Base-by-base conservation (phyloP, 2,797 vertebrate species). In the Myotis findleyi region DNA sequence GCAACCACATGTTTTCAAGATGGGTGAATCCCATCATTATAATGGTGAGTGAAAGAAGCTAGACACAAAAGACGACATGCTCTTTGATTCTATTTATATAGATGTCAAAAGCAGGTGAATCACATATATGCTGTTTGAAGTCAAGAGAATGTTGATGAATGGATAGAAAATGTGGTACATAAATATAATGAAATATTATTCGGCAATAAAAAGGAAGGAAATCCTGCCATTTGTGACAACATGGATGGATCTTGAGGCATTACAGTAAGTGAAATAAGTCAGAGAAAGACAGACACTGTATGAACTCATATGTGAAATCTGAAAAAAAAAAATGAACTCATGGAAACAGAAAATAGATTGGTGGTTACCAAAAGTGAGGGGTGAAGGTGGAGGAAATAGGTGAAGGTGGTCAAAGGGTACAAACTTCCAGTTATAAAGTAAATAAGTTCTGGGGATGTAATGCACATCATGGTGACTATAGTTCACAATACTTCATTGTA, bases 71-170 rank as follows among this genome's bases (percentile, higher is more conserved):
- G 21, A 30, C 25, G 51, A n/a, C 9, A 84, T 8, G 49, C 76
- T 73, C 27, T 73, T 8, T 95, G 79, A 38, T 44, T 96, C 91
- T 55, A 84, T 80, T 93, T 87, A 91, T 8, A 59, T 21, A 44
- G 44, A 38, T 77, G 89, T 89, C 84, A 81, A 95, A 95, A 96
- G 89, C 69, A 91, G 66, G 59, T 83, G 57, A 93, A 77, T 80
- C 77, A 90, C 0, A 62, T 30, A 23, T 68, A 27, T 17, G 23
- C n/a, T 66, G 5, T 84, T 71, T 51, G 62, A 96, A 90, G 73
- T 87, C 77, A 88, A 36, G 27, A 83, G 21, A 77, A 6, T 53
- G 49, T 38, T 57, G 38, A 86, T 82, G 47, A 41, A 69, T 69
- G 66, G 41, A 68, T 76, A 23, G 66, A 47, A 41, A 82, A 47